phyloP scores from a whole-genome alignment of 2,888 invertebrate genomes.

The Epinotia bilunana region DNA sequence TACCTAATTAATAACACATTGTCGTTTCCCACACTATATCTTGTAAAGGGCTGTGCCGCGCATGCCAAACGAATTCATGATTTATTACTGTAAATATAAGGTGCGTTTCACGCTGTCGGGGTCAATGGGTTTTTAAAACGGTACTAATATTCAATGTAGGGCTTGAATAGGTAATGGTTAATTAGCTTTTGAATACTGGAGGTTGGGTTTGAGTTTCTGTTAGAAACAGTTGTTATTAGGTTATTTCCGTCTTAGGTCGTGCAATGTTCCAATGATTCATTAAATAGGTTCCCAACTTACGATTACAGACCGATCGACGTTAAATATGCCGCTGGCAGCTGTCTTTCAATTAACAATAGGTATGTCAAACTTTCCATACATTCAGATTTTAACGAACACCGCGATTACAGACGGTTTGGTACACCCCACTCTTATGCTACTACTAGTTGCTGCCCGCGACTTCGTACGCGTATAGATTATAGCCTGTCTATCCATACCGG shows the following conservation, averaged over 20 bases:
- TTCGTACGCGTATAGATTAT: no score
- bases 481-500: no score
- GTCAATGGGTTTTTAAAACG: conserved; percentile 22
- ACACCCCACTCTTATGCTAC: no score
- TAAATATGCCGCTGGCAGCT: no score
- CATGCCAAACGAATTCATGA: conserved; percentile 32
- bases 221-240: conserved; percentile 14
- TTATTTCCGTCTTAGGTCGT: neutral
- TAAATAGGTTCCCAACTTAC: no score
- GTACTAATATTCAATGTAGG: conserved; percentile 34
- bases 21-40: conserved; percentile 49
- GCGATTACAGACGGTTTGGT: no score
- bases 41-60: conserved; percentile 47
- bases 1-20: conserved; percentile 58
- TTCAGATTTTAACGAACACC: no score
- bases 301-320: no score
- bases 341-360: no score
- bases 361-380: no score
- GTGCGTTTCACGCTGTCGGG: neutral
- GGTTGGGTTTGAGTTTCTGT: neutral
- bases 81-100: conserved; percentile 25
- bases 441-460: no score
- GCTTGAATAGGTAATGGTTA: conserved; percentile 28
- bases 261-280: neutral
- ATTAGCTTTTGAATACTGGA: conserved; percentile 17